Percentiles rank a stretch among this genome's conserved stretches.
phyloP scores from a whole-genome alignment of 1,140 invertebrate species.

The Diachasma alloeum region DNA sequence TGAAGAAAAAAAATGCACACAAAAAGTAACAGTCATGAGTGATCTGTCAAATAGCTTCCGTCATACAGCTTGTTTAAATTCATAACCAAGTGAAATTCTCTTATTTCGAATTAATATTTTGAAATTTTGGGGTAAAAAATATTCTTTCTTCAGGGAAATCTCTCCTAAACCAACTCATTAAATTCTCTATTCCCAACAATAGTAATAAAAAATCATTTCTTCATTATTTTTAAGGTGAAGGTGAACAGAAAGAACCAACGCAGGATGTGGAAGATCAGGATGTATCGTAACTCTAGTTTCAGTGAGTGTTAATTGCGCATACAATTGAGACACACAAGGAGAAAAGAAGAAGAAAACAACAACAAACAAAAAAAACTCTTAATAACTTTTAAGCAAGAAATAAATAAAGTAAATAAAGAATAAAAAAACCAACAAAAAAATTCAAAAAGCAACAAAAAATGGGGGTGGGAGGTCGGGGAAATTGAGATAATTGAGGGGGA shows the following conservation, averaged over 20 bases:
- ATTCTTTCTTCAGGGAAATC: too few species aligned
- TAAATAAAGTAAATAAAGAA: slow-evolving; percentile 56
- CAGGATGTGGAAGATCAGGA: slow-evolving; percentile 94
- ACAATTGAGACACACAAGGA: slow-evolving; percentile 62
- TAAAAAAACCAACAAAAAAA: slow-evolving; percentile 54
- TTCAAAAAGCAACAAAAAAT: slow-evolving; percentile 57
- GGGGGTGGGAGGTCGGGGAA: slow-evolving; percentile 49
- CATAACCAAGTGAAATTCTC: too few species aligned
- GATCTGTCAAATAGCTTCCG: too few species aligned
- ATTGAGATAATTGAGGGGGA: slow-evolving; percentile 10
- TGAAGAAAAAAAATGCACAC: too few species aligned
- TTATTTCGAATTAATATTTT: too few species aligned
- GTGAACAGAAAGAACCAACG: slow-evolving; percentile 86
- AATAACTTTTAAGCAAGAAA: slow-evolving; percentile 64
- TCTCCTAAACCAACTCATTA: too few species aligned
- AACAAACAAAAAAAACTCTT: slow-evolving; percentile 55
- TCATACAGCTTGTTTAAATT: too few species aligned
- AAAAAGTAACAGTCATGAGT: too few species aligned
- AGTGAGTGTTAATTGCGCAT: slow-evolving; percentile 66
- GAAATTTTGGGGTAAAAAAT: too few species aligned
- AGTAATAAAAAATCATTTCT: neutral
- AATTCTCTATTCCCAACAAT: too few species aligned
- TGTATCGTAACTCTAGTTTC: slow-evolving; percentile 81
- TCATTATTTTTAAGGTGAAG: slow-evolving; percentile 73
- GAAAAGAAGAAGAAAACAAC: slow-evolving; percentile 27